Conservation (phyloP, 2,113 vertebrate species). For the Abramis brama region DNA sequence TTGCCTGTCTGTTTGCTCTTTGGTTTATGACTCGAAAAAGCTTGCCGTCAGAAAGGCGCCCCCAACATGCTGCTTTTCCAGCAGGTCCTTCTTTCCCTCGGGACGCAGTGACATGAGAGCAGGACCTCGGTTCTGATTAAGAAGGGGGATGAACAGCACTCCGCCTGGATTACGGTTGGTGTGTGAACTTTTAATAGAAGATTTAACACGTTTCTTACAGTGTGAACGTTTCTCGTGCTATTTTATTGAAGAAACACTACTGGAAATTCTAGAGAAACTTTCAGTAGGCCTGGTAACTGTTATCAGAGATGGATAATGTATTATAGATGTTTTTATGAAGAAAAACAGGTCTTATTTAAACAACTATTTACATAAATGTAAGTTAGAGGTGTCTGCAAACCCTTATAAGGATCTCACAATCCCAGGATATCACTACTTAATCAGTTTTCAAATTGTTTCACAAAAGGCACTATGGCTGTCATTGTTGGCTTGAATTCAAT, state of each 20-base stretch:
- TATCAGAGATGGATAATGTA: neutral
- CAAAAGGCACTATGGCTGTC: neutral
- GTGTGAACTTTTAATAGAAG: conserved; percentile 67
- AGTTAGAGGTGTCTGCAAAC: neutral
- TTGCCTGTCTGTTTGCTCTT: conserved; percentile 42
- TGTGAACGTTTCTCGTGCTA: conserved; percentile 42
- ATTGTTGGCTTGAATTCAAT: neutral
- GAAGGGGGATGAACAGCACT: conserved; percentile 74
- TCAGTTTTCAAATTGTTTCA: neutral
- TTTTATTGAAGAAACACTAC: conserved; percentile 48
- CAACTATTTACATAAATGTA: neutral
- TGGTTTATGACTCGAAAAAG: conserved; percentile 33
- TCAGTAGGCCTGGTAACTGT: neutral
- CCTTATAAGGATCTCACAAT: neutral
- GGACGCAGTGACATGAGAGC: conserved; percentile 62
- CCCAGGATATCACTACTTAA: neutral
- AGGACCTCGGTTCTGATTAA: conserved; percentile 60
- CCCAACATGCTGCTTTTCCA: conserved; percentile 51
- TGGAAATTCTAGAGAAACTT: conserved; percentile 24
- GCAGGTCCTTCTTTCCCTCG: conserved; percentile 45
- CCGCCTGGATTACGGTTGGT: conserved; percentile 79
- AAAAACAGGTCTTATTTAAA: neutral
- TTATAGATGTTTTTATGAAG: neutral
- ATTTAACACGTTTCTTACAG: conserved; percentile 36
- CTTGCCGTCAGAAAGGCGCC: conserved; percentile 28